Base-by-base conservation (phyloP, 1,140 invertebrate species). In the Psix sp. region DNA sequence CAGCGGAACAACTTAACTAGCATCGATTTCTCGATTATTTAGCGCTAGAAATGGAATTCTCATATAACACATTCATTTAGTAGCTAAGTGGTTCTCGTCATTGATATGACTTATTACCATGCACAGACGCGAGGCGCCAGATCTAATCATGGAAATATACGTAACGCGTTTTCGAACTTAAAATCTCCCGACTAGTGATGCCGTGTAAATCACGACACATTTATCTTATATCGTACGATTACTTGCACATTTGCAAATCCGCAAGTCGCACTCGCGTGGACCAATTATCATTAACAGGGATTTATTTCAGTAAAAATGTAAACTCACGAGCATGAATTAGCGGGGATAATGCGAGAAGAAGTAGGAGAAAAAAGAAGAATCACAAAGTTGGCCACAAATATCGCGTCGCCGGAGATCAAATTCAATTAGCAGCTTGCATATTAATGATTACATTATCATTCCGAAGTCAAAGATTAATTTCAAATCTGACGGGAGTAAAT, bases 101-200 rank as follows among this genome's bases (percentile, higher is more conserved):
- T 60, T 62, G 49, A 67, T 75, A 75, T 75, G 65, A 75, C 65
- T 75, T 75, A 75, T 75, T 75, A 70, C 65, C 65, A 75, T 59
- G 39, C 56, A 43, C 26, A 67, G 74, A 71, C 56, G 43, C 51
- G 36, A 67, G 76, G 76, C 76, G 76, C 76, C 76, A 71, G 75
- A 74, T 62, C 72, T 71, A 74, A 77, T 77, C 75, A 65, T 21
- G 40, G 29, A 63, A 54, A 31, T 20, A 66, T 59, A 57, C 59
- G 67, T 62, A 67, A 63, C 65, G 65, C 72, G 67, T 48, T 13
- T 36, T 56, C 54, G 9, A 59, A 46, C 56, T 66, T 70, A 63
- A 71, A 74, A 66, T 62, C 57, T 35, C 48, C 60, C 45, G 56
- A 57, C 48, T 52, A 11, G 33, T 42, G 24, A 26, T 39, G 49